Evolutionary conservation across 1,140 invertebrate species (phyloP).

Genomic region (Temnothorax nylanderi): DNA sequence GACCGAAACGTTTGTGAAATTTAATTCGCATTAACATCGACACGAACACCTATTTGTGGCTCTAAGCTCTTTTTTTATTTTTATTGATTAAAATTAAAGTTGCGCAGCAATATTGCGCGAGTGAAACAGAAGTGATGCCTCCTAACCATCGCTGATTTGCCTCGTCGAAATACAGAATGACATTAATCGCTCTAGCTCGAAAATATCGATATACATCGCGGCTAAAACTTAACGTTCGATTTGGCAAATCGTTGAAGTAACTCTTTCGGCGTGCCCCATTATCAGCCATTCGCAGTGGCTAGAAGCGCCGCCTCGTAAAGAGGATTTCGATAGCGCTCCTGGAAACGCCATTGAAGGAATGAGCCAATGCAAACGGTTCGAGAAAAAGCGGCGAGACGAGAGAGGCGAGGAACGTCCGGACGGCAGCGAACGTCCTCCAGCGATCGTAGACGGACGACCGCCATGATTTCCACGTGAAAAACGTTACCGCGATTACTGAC

Average conservation of each 20-base stretch:
- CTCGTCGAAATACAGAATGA: neutral
- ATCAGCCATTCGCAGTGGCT: conserved; percentile 12
- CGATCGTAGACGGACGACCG: conserved; percentile 41
- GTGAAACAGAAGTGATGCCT: neutral
- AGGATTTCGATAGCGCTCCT: conserved; percentile 52
- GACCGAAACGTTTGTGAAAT: too few relatives aligned
- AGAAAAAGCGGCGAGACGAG: conserved; percentile 34
- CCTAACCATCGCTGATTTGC: neutral
- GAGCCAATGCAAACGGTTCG: conserved; percentile 54
- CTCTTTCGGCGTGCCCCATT: conserved; percentile 22
- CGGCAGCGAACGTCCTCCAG: conserved; percentile 15
- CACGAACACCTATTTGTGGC: too few relatives aligned
- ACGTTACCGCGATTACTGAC: conserved; percentile 45
- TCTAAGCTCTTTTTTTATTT: too few relatives aligned
- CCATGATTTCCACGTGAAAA: conserved; percentile 54
- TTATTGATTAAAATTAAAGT: neutral
- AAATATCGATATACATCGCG: neutral
- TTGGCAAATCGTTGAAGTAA: neutral
- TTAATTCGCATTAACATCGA: too few relatives aligned
- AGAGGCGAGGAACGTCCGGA: conserved; percentile 1
- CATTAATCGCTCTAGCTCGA: neutral
- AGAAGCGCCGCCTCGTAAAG: conserved; percentile 33
- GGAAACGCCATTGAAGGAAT: conserved; percentile 52
- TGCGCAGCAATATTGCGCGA: neutral
- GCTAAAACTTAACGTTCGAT: conserved; percentile 25